These are phyloP conservation scores for Stichodactyla helianthus DNA, from an alignment of 64 coral and sea anemone genomes.

Conservation along the genomic window DNA sequence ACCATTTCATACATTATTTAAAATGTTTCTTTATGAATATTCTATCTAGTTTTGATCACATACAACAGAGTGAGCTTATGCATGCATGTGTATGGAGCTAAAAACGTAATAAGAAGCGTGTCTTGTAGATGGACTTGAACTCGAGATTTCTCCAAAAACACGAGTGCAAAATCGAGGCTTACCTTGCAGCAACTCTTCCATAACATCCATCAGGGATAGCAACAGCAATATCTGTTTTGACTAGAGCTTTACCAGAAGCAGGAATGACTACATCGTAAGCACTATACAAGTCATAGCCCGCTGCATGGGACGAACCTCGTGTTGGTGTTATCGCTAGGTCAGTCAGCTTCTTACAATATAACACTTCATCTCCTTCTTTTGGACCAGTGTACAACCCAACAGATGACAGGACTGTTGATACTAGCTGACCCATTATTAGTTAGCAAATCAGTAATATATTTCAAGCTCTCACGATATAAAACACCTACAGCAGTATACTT, in stretches of 20 bases:
- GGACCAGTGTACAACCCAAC: conserved; percentile 44
- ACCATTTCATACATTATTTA: background rate
- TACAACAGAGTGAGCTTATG: too few species aligned
- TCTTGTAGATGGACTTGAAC: background rate
- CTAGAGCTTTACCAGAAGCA: conserved; percentile 84
- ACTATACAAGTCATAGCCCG: conserved; percentile 90
- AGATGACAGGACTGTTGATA: conserved; percentile 66
- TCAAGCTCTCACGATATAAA: too few species aligned
- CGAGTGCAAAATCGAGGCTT: background rate
- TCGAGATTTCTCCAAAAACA: background rate
- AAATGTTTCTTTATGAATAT: background rate
- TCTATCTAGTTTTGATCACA: too few species aligned
- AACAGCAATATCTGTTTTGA: conserved; percentile 92
- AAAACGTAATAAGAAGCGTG: background rate
- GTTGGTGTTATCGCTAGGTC: conserved; percentile 61
- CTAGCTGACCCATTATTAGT: conserved; percentile 68
- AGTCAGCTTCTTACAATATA: conserved; percentile 74
- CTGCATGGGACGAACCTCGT: conserved; percentile 69
- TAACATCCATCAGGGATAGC: conserved; percentile 91
- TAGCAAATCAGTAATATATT: background rate
- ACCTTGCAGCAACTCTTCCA: conserved; percentile 95
- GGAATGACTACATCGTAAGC: conserved; percentile 70
- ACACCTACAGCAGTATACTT: too few species aligned
- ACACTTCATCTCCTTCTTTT: conserved; percentile 24
- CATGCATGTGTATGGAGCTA: background rate